Evolutionary conservation across 2,888 invertebrate genomes (phyloP), one percentile per base, ranked within the genome.

Genomic region (Physocephala rufipes): DNA sequence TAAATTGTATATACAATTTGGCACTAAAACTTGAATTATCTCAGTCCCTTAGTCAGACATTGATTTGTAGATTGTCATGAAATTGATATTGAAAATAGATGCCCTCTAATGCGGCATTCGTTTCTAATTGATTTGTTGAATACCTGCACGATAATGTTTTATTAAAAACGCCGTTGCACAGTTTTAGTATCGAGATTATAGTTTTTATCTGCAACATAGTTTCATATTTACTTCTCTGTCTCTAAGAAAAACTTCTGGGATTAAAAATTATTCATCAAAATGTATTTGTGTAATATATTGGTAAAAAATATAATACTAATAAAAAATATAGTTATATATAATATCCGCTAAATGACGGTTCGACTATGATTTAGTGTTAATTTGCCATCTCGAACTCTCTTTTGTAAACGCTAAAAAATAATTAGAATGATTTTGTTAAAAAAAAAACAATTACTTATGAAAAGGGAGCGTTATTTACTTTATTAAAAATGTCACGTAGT

Each of bases 401-500:
- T 79, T 73, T 85, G 85, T 43, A 86, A 74, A 61, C 84, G 84
- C 86, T 86, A 70, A 74, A 73, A 55, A 67, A 74, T 36, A 67
- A 24, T 55, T 66, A 73, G 55, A 65, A 53, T 62, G 65, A 70
- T 69, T 55, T n/a, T 36, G 26, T 30, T 19, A 61, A 12, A 43
- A 49, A 30, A 49, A 36, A 62, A 21, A 12, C 5, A 43, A n/a
- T 30, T n/a, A 45, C n/a, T 24, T 43, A 45, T 36, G 4, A 62
- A 28, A 3, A 24, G 15, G 75, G 13, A 24, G 15, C 13, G 55
- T 2, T 2, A 5, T 76, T 70, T 86, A 93, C 93, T 88, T 89
- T 91, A 82, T 92, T 92, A 84, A 94, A 95, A 71, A 93, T 88
- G 82, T 91, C 90, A 1, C 91, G 91, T 89, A 95, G 90, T 36